A percentile compares a stretch with the other conserved stretches of the same genome.
Evolutionary conservation across 2,113 vertebrate species (phyloP).

Genomic region (Xerus inauris): DNA sequence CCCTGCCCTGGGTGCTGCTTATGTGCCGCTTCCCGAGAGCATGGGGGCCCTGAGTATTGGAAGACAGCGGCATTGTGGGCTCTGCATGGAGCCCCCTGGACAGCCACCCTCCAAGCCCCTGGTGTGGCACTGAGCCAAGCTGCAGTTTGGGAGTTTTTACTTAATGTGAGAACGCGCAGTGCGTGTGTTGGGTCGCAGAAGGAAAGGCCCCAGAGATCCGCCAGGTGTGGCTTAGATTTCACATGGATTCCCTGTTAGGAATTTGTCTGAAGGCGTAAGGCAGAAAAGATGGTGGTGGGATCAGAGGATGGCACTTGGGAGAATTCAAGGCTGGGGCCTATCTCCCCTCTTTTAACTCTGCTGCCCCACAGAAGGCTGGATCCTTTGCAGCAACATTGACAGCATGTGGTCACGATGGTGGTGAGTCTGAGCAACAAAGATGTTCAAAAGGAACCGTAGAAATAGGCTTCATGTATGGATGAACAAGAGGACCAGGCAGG

Average conservation of each 20-base stretch:
- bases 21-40: not conserved
- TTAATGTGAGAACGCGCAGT: too few species aligned
- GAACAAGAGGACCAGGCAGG: not conserved
- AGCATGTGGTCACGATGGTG: too few species aligned
- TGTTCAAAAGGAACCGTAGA: not conserved
- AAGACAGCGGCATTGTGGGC: fast-evolving
- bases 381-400: not conserved
- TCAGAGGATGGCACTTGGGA: not conserved
- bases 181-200: not conserved
- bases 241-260: not conserved
- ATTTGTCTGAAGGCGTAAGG: not conserved
- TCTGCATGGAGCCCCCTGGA: fast-evolving
- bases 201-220: not conserved
- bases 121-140: fast-evolving
- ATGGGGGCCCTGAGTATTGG: not conserved
- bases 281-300: not conserved
- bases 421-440: not conserved
- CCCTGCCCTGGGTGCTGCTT: not conserved
- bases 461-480: fast-evolving
- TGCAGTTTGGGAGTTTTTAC: not conserved
- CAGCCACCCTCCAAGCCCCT: fast-evolving
- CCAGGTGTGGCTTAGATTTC: not conserved
- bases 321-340: not conserved
- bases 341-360: not conserved
- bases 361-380: too few species aligned